Conservation (phyloP, 2,113 vertebrate genomes). For the Bambusicola thoracicus region DNA sequence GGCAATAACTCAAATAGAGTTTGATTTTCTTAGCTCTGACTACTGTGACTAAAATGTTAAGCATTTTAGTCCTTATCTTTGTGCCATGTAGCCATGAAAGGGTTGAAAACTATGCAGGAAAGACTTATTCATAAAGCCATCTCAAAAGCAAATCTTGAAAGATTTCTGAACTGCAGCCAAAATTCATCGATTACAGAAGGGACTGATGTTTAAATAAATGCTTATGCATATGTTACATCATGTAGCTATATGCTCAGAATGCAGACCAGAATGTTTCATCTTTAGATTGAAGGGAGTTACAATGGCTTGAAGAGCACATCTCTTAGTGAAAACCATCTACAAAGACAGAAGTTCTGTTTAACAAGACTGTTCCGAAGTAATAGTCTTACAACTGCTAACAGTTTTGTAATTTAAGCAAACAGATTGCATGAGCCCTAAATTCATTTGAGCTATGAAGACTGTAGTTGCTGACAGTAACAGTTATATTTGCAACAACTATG, state of each 20-base stretch:
- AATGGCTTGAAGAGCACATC: neutral
- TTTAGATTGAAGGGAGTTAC: neutral
- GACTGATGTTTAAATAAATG: neutral
- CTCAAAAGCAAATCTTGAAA: neutral
- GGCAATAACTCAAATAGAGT: fast-evolving
- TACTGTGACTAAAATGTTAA: neutral
- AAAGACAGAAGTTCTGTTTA: slow-evolving; percentile 7
- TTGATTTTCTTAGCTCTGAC: neutral
- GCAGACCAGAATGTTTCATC: neutral
- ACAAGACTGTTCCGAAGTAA: slow-evolving; percentile 1
- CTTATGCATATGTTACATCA: neutral
- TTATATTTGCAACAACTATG: neutral
- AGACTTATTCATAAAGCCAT: neutral
- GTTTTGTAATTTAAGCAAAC: slow-evolving; percentile 29
- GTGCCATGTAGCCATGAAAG: neutral
- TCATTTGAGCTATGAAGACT: neutral
- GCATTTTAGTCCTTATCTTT: neutral
- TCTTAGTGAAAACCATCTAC: neutral
- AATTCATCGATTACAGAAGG: neutral
- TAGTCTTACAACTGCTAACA: neutral
- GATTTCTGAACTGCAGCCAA: neutral
- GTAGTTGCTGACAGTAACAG: neutral
- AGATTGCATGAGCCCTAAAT: neutral
- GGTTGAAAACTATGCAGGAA: neutral
- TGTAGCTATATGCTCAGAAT: neutral